Base-by-base conservation (phyloP, 2,888 invertebrate genomes). In the Amphipyra tragopoginis region DNA sequence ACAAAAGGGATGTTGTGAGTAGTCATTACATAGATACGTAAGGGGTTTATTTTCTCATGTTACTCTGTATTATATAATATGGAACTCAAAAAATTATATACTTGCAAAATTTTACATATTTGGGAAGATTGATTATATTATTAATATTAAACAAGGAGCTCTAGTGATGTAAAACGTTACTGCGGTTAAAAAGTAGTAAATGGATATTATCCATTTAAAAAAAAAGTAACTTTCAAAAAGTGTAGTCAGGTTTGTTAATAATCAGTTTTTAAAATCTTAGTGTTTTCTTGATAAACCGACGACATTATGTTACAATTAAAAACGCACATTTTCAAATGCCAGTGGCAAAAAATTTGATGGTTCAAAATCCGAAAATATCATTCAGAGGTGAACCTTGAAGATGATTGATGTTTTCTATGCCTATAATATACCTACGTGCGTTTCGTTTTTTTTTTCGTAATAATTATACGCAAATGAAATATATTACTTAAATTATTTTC, bases 181-280 rank as follows among this genome's bases (percentile, higher is more conserved):
- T 82, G 76, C 62, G 65, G 69, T 77, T 72, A 43, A 73, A 67
- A 59, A 65, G 65, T 72, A 79, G 81, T 84, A 82, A 88, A 89
- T 89, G 88, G 86, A 77, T 64, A 59, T 69, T 72, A 77, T 78
- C 90, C 87, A 88, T 89, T 86, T 72, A 81, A 87, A 80, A 87
- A n/a, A 80, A 85, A 82, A 74, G 85, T 90, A 87, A 88, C 89
- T 89, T 90, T 89, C 85, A 86, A 84, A 90, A 90, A 90, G 89
- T 89, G 84, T 87, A 85, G 84, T 73, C 81, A 73, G 77, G 72
- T 67, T 69, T 72, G 65, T 72, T 59, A 59, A 65, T 55, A 59
- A 65, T 53, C 58, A 52, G 63, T 52, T 62, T 60, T 53, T 56
- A 48, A 53, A 62, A 60, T 48, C 13, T 62, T 64, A 38, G 21